A percentile compares a stretch with the other conserved stretches of the same genome.
phyloP scores from a whole-genome alignment of 2,113 vertebrate genomes.

The Callipepla squamata region DNA sequence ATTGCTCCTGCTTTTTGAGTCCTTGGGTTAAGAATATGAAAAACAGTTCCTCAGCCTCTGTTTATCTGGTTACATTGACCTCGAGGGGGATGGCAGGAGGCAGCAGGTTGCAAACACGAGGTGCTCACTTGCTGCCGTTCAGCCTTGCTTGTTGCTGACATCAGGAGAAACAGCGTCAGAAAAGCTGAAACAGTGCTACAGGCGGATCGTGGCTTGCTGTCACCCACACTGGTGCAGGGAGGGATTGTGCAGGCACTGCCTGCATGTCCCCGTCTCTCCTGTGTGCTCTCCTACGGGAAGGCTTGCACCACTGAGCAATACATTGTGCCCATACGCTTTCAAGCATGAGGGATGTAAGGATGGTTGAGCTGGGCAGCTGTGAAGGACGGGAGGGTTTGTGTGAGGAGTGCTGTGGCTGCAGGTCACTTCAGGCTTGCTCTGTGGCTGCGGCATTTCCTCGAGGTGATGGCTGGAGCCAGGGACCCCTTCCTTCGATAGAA shows the following conservation, averaged over 20 bases:
- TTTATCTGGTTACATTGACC: background rate
- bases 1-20: background rate
- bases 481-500: background rate
- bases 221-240: rapidly evolving
- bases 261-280: background rate
- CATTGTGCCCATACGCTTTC: background rate
- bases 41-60: conserved; percentile 2
- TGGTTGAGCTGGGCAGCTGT: rapidly evolving
- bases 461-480: background rate
- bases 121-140: background rate
- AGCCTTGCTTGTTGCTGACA: background rate
- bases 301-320: background rate
- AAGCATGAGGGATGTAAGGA: background rate
- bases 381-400: background rate
- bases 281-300: background rate
- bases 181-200: background rate
- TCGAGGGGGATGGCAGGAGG: background rate
- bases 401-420: background rate
- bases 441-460: background rate
- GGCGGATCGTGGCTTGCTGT: background rate
- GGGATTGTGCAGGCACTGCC: background rate
- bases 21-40: background rate
- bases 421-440: background rate
- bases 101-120: background rate
- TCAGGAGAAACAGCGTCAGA: background rate